These are phyloP conservation scores for Erpornis zantholeuca DNA, from an alignment of 2,113 vertebrate genomes.

Conservation along the genomic window DNA sequence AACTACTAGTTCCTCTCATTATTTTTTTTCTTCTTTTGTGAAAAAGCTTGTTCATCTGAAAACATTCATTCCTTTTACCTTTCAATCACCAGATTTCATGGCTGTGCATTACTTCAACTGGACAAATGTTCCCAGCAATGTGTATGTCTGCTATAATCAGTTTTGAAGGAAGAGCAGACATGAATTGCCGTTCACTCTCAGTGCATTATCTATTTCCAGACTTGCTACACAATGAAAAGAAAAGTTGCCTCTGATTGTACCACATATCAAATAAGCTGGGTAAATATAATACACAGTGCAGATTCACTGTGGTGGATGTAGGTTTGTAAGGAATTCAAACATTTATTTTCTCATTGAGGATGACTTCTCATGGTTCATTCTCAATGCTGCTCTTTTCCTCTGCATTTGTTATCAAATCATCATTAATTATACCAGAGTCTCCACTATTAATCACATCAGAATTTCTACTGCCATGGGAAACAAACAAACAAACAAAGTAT, in stretches of 20 bases:
- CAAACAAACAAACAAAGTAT: neutral
- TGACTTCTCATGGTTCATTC: neutral
- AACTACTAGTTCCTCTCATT: neutral
- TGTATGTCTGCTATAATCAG: neutral
- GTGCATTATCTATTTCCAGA: neutral
- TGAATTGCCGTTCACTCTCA: neutral
- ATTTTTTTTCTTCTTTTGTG: neutral
- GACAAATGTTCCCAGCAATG: neutral
- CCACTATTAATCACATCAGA: neutral
- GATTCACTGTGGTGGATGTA: neutral
- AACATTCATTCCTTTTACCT: neutral
- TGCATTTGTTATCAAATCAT: neutral
- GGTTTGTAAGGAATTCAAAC: neutral
- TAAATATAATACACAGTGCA: neutral
- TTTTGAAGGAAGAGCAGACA: constrained; percentile 38
- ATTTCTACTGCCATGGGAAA: neutral
- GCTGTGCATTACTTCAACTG: neutral
- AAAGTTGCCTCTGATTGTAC: neutral
- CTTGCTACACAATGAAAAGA: neutral
- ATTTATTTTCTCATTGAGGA: neutral
- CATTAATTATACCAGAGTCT: neutral
- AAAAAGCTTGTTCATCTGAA: neutral
- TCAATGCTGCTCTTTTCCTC: neutral
- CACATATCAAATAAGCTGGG: neutral
- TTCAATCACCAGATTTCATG: neutral